Base-by-base conservation (phyloP, 1,140 invertebrate genomes). In the Trachymyrmex cornetzi region DNA sequence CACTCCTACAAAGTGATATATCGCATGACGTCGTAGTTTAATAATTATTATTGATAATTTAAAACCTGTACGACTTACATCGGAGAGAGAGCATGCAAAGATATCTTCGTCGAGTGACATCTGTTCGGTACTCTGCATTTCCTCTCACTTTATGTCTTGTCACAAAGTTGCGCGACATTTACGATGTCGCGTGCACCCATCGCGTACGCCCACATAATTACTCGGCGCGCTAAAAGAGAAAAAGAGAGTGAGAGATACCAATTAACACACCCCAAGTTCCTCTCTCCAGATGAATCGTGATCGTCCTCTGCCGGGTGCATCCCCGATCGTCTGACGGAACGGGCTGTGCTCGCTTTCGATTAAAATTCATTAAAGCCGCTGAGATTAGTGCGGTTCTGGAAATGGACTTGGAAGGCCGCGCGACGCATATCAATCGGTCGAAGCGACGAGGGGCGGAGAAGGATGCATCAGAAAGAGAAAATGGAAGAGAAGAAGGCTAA, bases 401-500 rank as follows among this genome's bases (percentile, higher is more conserved):
- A 93, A 92, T 92, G 91, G 86, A 90, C 89, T 88, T 80, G 84
- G 87, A 90, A 89, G 85, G 55, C 84, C 63, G 87, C 85, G 85
- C 87, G 91, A 91, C 92, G 92, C 92, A 93, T 93, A 93, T 93
- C 92, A 93, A 93, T 93, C 90, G 92, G 75, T 50, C 50, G 61
- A 77, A 86, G 64, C 64, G 57, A 57, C 64, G 22, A 77, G 74
- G 19, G 63, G 64, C 59, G 34, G 87, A 77, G 50, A 72, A 64
- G 59, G 53, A 69, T 57, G 74, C 30, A 69, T 19, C 30, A 30
- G 48, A 30, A 19, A 53, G 14, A 72, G 57, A 50, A 16, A 53
- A 50, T 14, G 22, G 27, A 16, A 12, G 22, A 86, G 19, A 50
- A 16, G n/a, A 27, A 50, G 34, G 19, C 55, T 30, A 55, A 63